A percentile compares a stretch with the other conserved stretches of the same genome.
Evolutionary conservation across 2,797 vertebrate species (phyloP).

Genomic region (Myripristis jacobus): DNA sequence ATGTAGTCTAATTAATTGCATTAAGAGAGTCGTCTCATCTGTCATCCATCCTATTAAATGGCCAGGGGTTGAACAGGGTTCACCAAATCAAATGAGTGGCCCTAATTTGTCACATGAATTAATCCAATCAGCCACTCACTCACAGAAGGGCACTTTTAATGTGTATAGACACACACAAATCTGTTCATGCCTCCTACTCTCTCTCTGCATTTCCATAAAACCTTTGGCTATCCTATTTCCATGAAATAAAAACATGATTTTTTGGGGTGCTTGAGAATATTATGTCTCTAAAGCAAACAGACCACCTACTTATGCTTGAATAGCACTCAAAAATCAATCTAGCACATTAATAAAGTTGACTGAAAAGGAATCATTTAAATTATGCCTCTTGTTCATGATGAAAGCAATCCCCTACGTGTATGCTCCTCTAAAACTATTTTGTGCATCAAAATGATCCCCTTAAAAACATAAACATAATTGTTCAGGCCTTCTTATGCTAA

Average conservation of each 20-base stretch:
- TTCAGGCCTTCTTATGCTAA: slow-evolving; percentile 10
- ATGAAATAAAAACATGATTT: not conserved
- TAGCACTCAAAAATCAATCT: not conserved
- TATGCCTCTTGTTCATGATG: not conserved
- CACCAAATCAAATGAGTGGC: slow-evolving; percentile 68
- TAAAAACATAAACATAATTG: slow-evolving; percentile 16
- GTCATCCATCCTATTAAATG: slow-evolving; percentile 33
- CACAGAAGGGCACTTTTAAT: slow-evolving; percentile 41
- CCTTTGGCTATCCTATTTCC: not conserved
- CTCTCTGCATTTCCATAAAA: slow-evolving; percentile 1
- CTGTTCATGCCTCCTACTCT: slow-evolving; percentile 1
- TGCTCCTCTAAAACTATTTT: not conserved
- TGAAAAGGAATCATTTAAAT: not conserved
- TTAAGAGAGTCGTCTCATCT: slow-evolving; percentile 62
- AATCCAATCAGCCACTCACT: slow-evolving; percentile 59
- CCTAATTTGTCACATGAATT: slow-evolving; percentile 56
- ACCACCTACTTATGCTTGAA: not conserved
- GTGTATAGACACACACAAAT: not conserved
- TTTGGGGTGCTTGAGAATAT: not conserved
- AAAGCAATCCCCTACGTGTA: not conserved
- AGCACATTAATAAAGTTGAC: not conserved
- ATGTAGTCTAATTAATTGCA: slow-evolving; percentile 66
- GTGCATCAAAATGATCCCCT: not conserved
- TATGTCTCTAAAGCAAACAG: slow-evolving; percentile 2
- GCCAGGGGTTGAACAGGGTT: slow-evolving; percentile 25